These are phyloP conservation scores for Chrysolina haemoptera DNA, from an alignment of 2,888 invertebrate genomes.

Conservation along the genomic window DNA sequence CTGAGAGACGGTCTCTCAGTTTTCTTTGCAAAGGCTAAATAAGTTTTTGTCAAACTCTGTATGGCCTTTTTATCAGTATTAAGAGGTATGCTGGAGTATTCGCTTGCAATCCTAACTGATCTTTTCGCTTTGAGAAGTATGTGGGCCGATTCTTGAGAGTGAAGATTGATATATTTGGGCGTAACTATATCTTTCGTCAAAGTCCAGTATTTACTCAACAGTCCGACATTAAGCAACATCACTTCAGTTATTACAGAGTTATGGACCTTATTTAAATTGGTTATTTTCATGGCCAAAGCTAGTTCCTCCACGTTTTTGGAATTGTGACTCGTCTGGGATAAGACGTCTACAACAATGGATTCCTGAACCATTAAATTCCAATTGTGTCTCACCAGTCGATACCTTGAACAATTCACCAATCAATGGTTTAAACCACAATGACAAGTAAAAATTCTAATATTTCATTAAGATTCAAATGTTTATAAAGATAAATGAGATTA, in stretches of 20 bases:
- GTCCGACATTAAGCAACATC: constrained; percentile 74
- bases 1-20: constrained; percentile 60
- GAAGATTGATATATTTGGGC: constrained; percentile 67
- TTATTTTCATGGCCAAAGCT: constrained; percentile 78
- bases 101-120: constrained; percentile 52
- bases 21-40: constrained; percentile 70
- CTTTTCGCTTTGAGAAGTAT: constrained; percentile 71
- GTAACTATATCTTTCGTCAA: constrained; percentile 65
- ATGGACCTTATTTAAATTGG: constrained; percentile 79
- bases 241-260: constrained; percentile 74
- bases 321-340: constrained; percentile 70
- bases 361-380: constrained; percentile 78
- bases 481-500: too few relatives aligned
- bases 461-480: too few relatives aligned
- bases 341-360: constrained; percentile 73
- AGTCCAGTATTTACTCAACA: constrained; percentile 77
- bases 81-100: constrained; percentile 67
- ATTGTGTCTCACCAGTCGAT: constrained; percentile 77
- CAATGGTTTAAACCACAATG: neutral
- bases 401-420: constrained; percentile 63
- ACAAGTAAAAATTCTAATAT: too few relatives aligned
- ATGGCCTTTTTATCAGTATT: constrained; percentile 58
- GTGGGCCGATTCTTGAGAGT: constrained; percentile 72
- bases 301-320: constrained; percentile 72
- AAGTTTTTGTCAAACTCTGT: constrained; percentile 64